Evolutionary conservation across 2,797 vertebrate species (phyloP), one percentile per base, ranked within the genome.

Genomic region (Eutrigla gurnardus): DNA sequence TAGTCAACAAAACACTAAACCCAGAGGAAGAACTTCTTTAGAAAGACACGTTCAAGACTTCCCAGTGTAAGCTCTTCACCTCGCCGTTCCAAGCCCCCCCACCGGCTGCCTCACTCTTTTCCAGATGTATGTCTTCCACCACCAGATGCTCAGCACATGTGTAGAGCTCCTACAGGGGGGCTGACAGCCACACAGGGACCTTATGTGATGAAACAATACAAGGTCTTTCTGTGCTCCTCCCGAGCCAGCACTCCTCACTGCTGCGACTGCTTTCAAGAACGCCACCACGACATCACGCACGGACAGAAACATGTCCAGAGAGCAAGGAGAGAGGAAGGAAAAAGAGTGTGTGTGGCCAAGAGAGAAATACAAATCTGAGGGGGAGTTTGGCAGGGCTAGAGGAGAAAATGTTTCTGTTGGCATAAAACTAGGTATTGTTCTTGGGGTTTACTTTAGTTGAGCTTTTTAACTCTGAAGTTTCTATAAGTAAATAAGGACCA

Each of bases 361-460:
- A 82, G 78, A 85, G 75, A 90, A 92, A 73, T 81, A 84, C 76
- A 86, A 80, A 83, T 36, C 65, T 49, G 70, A 36, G 60, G 74
- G 14, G 60, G 81, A 75, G 78, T 76, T 59, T 88, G 87, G 89
- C 88, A 87, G 61, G 78, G 62, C 73, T 88, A 81, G 73, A 76
- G 74, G 73, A 86, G 81, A 85, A 86, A 86, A 88, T 91, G 90
- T 93, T 93, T 86, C 90, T 89, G 73, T 93, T 95, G 94, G 93
- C 94, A 90, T 66, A 47, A 78, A 68, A 83, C 60, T 43, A 73
- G 32, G 68, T 91, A 94, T 94, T 94, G 93, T 95, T 94, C 88
- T 91, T 77, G 81, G 81, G 83, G 85, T 76, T 85, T 78, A 70
- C 59, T 88, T 85, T 37, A 78, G 78, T 90, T 89, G 66, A 67